Conservation (phyloP, 1,140 invertebrate genomes). For the Trachymyrmex cornetzi region DNA sequence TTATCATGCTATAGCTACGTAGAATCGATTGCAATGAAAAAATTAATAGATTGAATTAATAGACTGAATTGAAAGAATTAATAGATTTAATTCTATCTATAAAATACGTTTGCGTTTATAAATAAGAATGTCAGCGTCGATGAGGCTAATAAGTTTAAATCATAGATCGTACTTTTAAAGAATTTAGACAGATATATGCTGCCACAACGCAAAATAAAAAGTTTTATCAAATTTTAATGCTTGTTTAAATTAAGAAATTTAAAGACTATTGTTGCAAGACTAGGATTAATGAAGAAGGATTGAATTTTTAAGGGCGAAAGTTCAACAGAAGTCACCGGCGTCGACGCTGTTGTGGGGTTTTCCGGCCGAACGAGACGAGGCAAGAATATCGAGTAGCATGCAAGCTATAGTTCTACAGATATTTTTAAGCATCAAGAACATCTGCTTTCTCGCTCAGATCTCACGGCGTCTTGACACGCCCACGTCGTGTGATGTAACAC, state of each 20-base stretch:
- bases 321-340: constrained; percentile 27
- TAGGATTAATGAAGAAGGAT: not conserved
- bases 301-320: constrained; percentile 28
- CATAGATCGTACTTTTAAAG: not conserved
- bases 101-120: not conserved
- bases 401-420: constrained; percentile 68
- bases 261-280: not conserved
- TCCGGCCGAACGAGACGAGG: constrained; percentile 63
- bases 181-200: not conserved
- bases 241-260: not conserved
- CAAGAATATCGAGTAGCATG: constrained; percentile 69
- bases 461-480: not conserved
- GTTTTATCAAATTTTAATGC: not conserved
- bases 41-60: constrained; percentile 6
- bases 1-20: not conserved
- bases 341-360: constrained; percentile 76
- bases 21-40: not conserved
- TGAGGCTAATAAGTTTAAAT: not conserved
- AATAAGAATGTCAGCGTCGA: not conserved
- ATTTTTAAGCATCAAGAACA: constrained; percentile 79
- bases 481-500: constrained; percentile 70
- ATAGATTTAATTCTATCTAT: constrained; percentile 4
- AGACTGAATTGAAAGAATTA: constrained; percentile 13
- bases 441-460: constrained; percentile 64
- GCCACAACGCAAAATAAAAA: not conserved